Conservation (phyloP, 2,797 vertebrate species). For the Nothura maculosa region DNA sequence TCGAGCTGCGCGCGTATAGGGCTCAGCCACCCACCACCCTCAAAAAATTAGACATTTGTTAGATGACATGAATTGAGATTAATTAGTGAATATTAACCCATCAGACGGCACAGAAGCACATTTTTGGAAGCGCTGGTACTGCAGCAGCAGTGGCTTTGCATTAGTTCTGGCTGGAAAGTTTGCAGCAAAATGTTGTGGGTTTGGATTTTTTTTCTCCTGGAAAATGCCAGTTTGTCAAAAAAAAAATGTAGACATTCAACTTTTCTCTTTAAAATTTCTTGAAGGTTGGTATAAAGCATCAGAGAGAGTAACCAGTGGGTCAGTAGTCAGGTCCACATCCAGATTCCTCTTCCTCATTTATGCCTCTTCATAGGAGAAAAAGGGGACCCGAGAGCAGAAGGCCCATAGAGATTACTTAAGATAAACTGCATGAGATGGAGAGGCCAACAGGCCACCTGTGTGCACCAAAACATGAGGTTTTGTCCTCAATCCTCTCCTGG, state of each 20-base stretch:
- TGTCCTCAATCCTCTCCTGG: neutral
- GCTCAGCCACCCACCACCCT: slow-evolving; percentile 75
- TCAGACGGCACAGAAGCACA: slow-evolving; percentile 78
- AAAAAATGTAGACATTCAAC: neutral
- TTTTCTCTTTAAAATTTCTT: neutral
- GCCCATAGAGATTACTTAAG: neutral
- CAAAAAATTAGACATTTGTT: slow-evolving; percentile 84
- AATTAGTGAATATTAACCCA: slow-evolving; percentile 85
- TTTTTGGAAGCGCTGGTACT: slow-evolving; percentile 69
- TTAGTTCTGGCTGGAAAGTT: slow-evolving; percentile 57
- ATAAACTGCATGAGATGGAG: neutral
- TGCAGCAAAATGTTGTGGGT: neutral
- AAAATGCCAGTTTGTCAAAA: neutral
- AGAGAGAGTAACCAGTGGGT: neutral
- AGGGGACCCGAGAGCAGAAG: neutral
- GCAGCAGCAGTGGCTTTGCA: slow-evolving; percentile 27
- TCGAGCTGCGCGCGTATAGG: slow-evolving; percentile 79
- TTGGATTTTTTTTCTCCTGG: neutral
- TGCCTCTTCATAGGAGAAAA: neutral
- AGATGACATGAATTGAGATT: slow-evolving; percentile 85
- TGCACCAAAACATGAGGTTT: neutral
- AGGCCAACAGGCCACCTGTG: neutral
- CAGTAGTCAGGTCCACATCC: neutral
- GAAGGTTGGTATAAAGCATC: neutral
- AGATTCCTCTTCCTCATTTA: neutral